phyloP scores from a whole-genome alignment of 2,888 invertebrate genomes.

The Abrostola triplasia region DNA sequence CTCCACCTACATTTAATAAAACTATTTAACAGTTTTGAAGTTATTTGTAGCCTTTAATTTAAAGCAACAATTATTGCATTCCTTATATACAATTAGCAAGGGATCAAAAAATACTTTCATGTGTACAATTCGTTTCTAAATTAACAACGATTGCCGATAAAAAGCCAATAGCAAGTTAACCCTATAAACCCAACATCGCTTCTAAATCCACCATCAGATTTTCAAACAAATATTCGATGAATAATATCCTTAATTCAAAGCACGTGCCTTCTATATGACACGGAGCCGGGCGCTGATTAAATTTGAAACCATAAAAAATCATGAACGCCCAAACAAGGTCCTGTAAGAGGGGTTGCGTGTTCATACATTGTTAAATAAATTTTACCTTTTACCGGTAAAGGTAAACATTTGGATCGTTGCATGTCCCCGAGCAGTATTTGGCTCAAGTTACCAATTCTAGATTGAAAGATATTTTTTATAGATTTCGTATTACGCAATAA shows the following conservation, averaged over 20 bases:
- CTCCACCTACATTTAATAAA: no score
- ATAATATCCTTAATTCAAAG: conserved; percentile 52
- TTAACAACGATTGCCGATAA: conserved; percentile 2
- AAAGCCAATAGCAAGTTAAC: not conserved
- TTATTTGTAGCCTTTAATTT: no score
- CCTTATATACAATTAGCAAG: no score
- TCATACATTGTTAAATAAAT: conserved; percentile 59
- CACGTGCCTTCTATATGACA: conserved; percentile 58
- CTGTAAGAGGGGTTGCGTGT: conserved; percentile 57
- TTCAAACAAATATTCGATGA: conserved; percentile 24
- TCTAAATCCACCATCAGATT: conserved; percentile 6
- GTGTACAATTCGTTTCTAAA: conserved; percentile 1
- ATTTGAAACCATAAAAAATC: conserved; percentile 79
- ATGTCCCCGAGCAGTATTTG: conserved; percentile 57
- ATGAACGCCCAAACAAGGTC: conserved; percentile 59
- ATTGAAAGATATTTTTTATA: conserved; percentile 56
- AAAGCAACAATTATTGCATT: no score
- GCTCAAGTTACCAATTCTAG: conserved; percentile 46
- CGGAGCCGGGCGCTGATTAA: conserved; percentile 73
- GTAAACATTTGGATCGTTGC: conserved; percentile 61
- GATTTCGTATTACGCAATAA: conserved; percentile 42
- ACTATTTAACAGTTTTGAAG: no score
- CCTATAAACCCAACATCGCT: conserved; percentile 3
- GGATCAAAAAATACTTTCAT: no score
- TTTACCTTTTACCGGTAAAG: conserved; percentile 51